Percentiles rank a stretch among this genome's conserved stretches.
Evolutionary conservation across 2,888 invertebrate species (phyloP).

Genomic region (Tineola bisselliella): DNA sequence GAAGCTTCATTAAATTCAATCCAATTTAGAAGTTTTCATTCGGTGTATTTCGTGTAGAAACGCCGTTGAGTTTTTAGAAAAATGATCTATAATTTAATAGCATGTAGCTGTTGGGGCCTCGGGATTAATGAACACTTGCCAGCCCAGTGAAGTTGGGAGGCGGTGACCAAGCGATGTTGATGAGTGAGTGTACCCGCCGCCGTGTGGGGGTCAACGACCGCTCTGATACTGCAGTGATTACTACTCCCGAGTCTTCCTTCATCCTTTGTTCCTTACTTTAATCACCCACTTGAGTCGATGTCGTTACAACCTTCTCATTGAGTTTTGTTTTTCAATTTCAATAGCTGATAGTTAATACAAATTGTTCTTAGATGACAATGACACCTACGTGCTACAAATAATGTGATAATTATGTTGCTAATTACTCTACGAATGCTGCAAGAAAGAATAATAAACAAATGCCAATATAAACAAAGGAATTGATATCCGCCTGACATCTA

Average conservation of each 20-base stretch:
- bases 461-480: no score
- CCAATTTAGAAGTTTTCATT: no score
- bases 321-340: no score
- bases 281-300: conserved; percentile 2
- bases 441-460: no score
- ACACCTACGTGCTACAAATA: not conserved
- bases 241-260: not conserved
- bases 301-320: not conserved
- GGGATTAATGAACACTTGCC: not conserved
- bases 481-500: no score
- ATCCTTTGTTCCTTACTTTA: conserved; percentile 2
- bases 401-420: no score
- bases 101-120: not conserved
- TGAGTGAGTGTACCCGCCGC: not conserved
- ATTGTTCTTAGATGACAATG: not conserved
- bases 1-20: no score
- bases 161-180: conserved; percentile 1
- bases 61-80: no score
- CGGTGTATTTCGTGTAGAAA: no score
- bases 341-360: no score
- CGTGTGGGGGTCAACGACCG: not conserved
- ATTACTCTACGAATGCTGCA: no score
- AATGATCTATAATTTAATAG: not conserved
- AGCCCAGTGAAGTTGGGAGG: not conserved
- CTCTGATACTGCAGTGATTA: not conserved